Percentiles rank a stretch among this genome's conserved stretches.
Evolutionary conservation across 2,113 vertebrate species (phyloP).

Genomic region (Paraplagusia blochii): DNA sequence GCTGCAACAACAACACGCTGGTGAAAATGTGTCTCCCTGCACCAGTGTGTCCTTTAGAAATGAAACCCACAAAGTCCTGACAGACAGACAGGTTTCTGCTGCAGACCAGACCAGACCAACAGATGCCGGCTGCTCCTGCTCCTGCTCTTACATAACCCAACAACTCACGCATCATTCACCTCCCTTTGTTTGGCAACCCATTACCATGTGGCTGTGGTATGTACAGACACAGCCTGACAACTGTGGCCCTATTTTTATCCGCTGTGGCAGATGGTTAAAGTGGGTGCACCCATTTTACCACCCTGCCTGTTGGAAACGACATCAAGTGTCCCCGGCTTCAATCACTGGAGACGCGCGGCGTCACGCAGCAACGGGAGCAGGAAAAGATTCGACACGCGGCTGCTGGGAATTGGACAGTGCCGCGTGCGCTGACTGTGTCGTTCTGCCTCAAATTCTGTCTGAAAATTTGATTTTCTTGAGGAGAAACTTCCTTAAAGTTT

Average conservation of each 20-base stretch:
- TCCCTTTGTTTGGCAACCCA: conserved; percentile 19
- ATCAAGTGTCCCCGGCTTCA: conserved; percentile 47
- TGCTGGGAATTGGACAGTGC: conserved; percentile 4
- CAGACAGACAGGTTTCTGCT: neutral
- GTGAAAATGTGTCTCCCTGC: too few relatives aligned
- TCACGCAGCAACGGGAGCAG: conserved; percentile 54
- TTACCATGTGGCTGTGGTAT: conserved; percentile 33
- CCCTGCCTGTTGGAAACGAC: conserved; percentile 61
- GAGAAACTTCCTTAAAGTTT: too few relatives aligned
- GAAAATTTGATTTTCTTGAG: too few relatives aligned
- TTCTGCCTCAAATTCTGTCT: too few relatives aligned
- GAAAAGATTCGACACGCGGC: conserved; percentile 12
- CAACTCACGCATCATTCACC: conserved; percentile 22
- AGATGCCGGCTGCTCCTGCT: too few relatives aligned
- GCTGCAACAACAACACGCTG: too few relatives aligned
- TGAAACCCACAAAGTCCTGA: neutral
- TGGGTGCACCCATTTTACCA: conserved; percentile 53
- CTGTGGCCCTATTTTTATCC: conserved; percentile 68
- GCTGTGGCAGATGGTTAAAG: conserved; percentile 67
- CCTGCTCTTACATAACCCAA: conserved; percentile 11
- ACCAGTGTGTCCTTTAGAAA: neutral
- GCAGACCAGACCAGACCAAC: neutral
- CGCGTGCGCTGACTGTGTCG: neutral
- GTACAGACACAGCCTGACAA: conserved; percentile 52
- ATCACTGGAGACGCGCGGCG: conserved; percentile 29